These are phyloP conservation scores for Ophonus ardosiacus DNA, from an alignment of 2,888 invertebrate species.

Conservation along the genomic window DNA sequence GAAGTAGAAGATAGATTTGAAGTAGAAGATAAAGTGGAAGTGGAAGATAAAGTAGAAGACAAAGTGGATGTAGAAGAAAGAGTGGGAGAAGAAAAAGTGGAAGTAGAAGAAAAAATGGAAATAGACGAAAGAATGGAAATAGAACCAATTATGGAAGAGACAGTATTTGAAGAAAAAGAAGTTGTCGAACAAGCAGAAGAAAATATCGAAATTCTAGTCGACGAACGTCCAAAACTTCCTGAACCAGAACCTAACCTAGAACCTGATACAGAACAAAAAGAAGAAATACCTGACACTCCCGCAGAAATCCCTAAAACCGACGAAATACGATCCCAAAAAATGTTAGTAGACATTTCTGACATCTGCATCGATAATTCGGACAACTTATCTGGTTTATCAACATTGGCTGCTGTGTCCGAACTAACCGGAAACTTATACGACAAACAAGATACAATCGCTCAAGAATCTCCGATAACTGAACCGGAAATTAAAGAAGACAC, in stretches of 20 bases:
- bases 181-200: not conserved
- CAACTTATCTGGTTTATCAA: slow-evolving; percentile 65
- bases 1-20: slow-evolving; percentile 61
- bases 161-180: slow-evolving; percentile 59
- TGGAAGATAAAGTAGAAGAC: slow-evolving; percentile 63
- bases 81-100: slow-evolving; percentile 53
- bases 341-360: slow-evolving; percentile 65
- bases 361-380: slow-evolving; percentile 59
- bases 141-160: slow-evolving; percentile 8
- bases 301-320: slow-evolving; percentile 61
- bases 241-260: slow-evolving; percentile 22
- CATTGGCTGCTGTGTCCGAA: slow-evolving; percentile 66
- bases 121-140: not conserved
- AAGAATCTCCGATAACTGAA: slow-evolving; percentile 52
- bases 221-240: not conserved
- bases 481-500: slow-evolving; percentile 55
- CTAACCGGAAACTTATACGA: slow-evolving; percentile 64
- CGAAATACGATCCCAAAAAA: slow-evolving; percentile 67
- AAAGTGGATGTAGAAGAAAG: slow-evolving; percentile 66
- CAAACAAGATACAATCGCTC: slow-evolving; percentile 53
- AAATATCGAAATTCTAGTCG: not conserved
- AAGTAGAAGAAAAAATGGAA: slow-evolving; percentile 65
- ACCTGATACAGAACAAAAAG: slow-evolving; percentile 5
- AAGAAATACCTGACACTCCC: slow-evolving; percentile 7
- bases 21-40: not conserved